A percentile compares a stretch with the other conserved stretches of the same genome.
phyloP scores from a whole-genome alignment of 2,113 vertebrate genomes.

The Boleophthalmus pectinirostris region DNA sequence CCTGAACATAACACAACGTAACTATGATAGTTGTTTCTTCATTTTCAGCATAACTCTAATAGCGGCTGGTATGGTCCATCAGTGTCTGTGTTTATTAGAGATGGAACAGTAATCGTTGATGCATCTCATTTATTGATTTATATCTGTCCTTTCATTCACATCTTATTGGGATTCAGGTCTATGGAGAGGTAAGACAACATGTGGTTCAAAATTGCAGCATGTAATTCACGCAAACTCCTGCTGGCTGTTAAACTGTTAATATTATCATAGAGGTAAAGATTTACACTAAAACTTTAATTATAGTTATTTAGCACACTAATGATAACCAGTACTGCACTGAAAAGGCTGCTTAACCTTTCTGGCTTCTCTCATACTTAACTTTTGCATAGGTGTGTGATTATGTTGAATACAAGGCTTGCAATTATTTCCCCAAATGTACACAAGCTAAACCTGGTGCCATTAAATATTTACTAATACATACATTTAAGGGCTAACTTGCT shows the following conservation, averaged over 20 bases:
- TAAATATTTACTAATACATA: neutral
- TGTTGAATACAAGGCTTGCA: neutral
- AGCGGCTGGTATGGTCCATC: neutral
- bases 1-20: neutral
- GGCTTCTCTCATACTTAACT: neutral
- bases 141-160: slow-evolving; percentile 86
- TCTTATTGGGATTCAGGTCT: slow-evolving; percentile 87
- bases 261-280: neutral
- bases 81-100: neutral
- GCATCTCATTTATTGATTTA: slow-evolving; percentile 84
- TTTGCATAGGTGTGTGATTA: neutral
- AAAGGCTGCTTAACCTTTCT: neutral
- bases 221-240: slow-evolving; percentile 66
- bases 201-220: slow-evolving; percentile 75
- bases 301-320: neutral
- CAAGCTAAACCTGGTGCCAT: neutral
- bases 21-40: neutral
- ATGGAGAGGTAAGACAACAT: slow-evolving; percentile 93
- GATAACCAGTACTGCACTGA: neutral
- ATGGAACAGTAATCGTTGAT: slow-evolving; percentile 2
- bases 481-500: neutral
- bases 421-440: neutral
- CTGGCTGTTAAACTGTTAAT: neutral
- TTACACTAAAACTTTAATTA: neutral
- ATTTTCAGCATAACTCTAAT: neutral